phyloP scores from a whole-genome alignment of 92 coral and sea anemone genomes.

The Isaurus tuberculatus region DNA sequence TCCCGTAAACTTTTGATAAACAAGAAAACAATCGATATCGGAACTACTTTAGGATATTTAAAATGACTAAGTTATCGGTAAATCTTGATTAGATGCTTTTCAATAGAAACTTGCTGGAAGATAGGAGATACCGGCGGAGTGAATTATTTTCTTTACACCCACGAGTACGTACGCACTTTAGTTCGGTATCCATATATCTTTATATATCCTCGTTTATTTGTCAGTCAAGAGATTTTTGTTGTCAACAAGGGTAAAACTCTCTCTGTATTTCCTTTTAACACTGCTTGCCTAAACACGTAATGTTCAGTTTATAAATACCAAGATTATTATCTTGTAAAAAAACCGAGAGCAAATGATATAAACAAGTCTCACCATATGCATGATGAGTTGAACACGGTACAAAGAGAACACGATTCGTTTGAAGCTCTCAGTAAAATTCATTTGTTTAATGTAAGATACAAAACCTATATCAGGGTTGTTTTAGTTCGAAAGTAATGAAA shows the following conservation, averaged over 20 bases:
- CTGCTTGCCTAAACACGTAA: slow-evolving; percentile 17
- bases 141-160: neutral
- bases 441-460: too few relatives aligned
- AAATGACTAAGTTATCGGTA: slow-evolving; percentile 38
- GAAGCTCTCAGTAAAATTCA: too few relatives aligned
- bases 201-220: neutral
- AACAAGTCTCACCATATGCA: neutral
- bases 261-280: slow-evolving; percentile 23
- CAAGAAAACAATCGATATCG: slow-evolving; percentile 4
- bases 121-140: slow-evolving; percentile 18
- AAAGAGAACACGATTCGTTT: neutral
- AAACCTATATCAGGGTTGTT: too few relatives aligned
- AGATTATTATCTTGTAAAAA: slow-evolving; percentile 30
- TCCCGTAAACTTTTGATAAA: slow-evolving; percentile 11
- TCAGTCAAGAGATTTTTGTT: neutral
- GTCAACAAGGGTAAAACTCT: neutral
- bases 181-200: too few relatives aligned
- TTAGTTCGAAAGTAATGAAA: neutral
- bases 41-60: slow-evolving; percentile 35
- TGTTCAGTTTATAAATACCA: neutral
- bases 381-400: slow-evolving; percentile 2
- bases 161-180: too few relatives aligned
- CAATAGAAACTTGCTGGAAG: slow-evolving; percentile 26
- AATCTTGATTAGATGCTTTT: slow-evolving; percentile 46
- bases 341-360: slow-evolving; percentile 13